phyloP scores from a whole-genome alignment of 2,888 invertebrate genomes.

The Diadromus collaris region DNA sequence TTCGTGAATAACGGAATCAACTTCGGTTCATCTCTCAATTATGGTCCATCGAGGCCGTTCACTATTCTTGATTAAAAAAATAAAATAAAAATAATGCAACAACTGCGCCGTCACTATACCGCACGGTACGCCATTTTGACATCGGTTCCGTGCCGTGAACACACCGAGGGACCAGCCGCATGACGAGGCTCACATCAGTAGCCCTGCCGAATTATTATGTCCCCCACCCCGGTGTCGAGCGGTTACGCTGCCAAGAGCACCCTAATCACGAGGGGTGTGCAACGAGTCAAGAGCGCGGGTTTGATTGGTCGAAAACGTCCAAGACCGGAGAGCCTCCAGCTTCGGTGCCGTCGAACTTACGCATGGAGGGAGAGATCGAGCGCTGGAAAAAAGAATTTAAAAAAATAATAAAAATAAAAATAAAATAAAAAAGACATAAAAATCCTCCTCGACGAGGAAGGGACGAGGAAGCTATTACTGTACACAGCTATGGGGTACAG shows the following conservation, averaged over 20 bases:
- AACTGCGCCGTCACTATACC: slow-evolving; percentile 41
- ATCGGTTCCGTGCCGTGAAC: slow-evolving; percentile 48
- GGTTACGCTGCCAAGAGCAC: slow-evolving; percentile 46
- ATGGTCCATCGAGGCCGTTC: background rate
- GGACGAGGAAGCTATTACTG: slow-evolving; percentile 30
- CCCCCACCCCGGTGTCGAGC: slow-evolving; percentile 48
- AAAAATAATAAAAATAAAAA: slow-evolving; percentile 29
- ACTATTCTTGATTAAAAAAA: background rate
- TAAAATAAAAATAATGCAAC: background rate
- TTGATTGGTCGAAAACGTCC: slow-evolving; percentile 31
- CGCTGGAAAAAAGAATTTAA: slow-evolving; percentile 33
- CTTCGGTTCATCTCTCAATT: background rate
- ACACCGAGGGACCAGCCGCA: slow-evolving; percentile 23
- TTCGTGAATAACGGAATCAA: background rate
- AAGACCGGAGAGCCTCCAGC: background rate
- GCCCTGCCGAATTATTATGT: slow-evolving; percentile 66
- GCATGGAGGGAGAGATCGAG: slow-evolving; percentile 38
- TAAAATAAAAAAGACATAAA: slow-evolving; percentile 7
- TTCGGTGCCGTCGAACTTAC: slow-evolving; percentile 8
- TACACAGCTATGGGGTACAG: slow-evolving; percentile 39
- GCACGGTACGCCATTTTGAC: slow-evolving; percentile 67
- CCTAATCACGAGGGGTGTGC: slow-evolving; percentile 58
- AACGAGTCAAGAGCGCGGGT: slow-evolving; percentile 47
- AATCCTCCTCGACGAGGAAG: slow-evolving; percentile 24
- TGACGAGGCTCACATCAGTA: slow-evolving; percentile 20